phyloP scores from a whole-genome alignment of 1,140 invertebrate species.

The Rhopalosiphum padi region DNA sequence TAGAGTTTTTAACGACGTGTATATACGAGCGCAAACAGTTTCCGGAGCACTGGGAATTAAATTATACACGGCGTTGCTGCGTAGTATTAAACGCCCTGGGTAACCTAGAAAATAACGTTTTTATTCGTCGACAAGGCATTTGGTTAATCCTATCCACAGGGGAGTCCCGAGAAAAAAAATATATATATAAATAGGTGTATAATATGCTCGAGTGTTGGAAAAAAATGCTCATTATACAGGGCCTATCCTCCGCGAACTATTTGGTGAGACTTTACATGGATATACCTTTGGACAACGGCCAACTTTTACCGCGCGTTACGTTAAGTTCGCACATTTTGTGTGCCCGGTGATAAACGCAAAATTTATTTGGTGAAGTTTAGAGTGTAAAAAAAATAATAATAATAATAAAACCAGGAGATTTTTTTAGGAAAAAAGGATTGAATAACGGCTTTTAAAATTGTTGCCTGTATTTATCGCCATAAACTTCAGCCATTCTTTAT shows the following conservation, averaged over 20 bases:
- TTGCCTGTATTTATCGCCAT: slow-evolving; percentile 23
- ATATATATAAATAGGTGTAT: neutral
- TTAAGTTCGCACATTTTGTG: slow-evolving; percentile 6
- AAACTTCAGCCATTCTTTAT: slow-evolving; percentile 36
- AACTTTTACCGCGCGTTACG: neutral
- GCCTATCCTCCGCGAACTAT: neutral
- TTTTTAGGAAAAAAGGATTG: slow-evolving; percentile 21
- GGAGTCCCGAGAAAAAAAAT: neutral
- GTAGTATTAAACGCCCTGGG: slow-evolving; percentile 14
- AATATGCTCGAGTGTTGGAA: neutral
- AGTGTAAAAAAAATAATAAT: slow-evolving; percentile 24
- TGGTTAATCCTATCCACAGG: slow-evolving; percentile 14
- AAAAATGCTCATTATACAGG: slow-evolving; percentile 32
- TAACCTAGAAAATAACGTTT: slow-evolving; percentile 5
- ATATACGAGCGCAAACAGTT: slow-evolving; percentile 33
- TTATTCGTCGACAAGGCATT: neutral
- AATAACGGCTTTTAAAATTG: slow-evolving; percentile 52
- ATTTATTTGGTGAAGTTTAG: slow-evolving; percentile 15
- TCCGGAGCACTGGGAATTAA: slow-evolving; percentile 42
- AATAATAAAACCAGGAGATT: slow-evolving; percentile 6
- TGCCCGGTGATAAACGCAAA: neutral
- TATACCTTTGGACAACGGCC: slow-evolving; percentile 3
- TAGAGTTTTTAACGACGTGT: slow-evolving; percentile 28
- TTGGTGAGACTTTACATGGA: slow-evolving; percentile 8
- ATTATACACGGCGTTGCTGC: slow-evolving; percentile 2